phyloP scores from a whole-genome alignment of 2,113 vertebrate genomes.

The Mobula birostris region DNA sequence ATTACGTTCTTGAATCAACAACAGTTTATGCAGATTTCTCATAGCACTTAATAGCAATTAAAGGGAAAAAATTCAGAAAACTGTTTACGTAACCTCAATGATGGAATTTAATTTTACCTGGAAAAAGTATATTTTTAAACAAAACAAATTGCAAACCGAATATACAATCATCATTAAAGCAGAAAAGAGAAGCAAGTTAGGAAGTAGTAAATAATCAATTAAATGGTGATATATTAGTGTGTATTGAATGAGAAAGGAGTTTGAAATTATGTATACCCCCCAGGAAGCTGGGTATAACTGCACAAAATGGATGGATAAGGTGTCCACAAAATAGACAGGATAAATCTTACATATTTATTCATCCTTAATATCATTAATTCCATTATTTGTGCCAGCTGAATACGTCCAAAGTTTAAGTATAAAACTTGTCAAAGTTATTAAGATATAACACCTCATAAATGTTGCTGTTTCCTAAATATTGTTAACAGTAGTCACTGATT shows the following conservation, averaged over 20 bases:
- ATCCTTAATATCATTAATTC: not conserved
- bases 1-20: not conserved
- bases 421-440: not conserved
- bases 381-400: not conserved
- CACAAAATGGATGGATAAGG: too few relatives aligned
- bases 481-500: slow-evolving; percentile 1
- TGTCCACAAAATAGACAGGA: too few relatives aligned
- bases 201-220: not conserved
- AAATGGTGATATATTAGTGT: not conserved
- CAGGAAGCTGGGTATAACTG: too few relatives aligned
- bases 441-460: not conserved
- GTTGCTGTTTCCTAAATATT: slow-evolving; percentile 7
- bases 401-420: not conserved
- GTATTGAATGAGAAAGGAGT: not conserved
- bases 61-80: not conserved
- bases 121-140: not conserved
- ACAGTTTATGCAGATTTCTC: not conserved
- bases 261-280: too few relatives aligned
- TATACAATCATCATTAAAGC: not conserved
- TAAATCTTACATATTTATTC: not conserved
- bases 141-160: not conserved
- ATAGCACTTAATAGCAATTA: not conserved
- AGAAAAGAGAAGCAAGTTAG: not conserved
- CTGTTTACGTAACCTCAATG: not conserved
- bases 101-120: not conserved